phyloP scores from a whole-genome alignment of 2,888 invertebrate species.

The Megastigmus dorsalis region DNA sequence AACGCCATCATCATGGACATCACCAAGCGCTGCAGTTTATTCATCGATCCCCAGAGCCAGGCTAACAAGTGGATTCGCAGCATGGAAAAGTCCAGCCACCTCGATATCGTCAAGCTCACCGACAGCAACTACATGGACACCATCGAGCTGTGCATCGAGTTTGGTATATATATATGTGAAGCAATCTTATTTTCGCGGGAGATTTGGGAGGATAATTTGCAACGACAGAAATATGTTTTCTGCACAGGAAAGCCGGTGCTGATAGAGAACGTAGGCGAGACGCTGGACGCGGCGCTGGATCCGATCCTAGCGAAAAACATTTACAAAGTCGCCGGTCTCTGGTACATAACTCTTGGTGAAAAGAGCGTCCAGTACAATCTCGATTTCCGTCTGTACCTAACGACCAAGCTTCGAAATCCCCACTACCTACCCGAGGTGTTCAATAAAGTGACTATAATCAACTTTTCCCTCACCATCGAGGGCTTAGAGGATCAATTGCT shows the following conservation, averaged over 20 bases:
- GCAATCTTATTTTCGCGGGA: too few relatives aligned
- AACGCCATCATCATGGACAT: constrained; percentile 90
- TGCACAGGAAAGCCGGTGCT: constrained; percentile 82
- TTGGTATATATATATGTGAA: too few relatives aligned
- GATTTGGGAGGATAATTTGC: background rate
- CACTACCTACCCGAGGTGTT: constrained; percentile 90
- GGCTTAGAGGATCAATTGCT: constrained; percentile 89
- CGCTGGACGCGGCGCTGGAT: constrained; percentile 86
- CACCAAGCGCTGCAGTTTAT: constrained; percentile 85
- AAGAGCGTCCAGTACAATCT: constrained; percentile 85
- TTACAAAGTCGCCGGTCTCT: constrained; percentile 83
- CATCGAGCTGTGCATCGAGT: constrained; percentile 84
- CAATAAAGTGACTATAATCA: constrained; percentile 88
- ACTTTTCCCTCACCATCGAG: constrained; percentile 88
- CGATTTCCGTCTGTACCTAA: constrained; percentile 86
- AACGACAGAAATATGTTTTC: background rate
- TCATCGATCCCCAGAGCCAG: constrained; percentile 90
- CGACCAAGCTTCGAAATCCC: constrained; percentile 88
- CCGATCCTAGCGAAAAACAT: constrained; percentile 85
- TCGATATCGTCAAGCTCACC: constrained; percentile 84
- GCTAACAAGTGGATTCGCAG: constrained; percentile 91
- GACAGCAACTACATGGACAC: constrained; percentile 85
- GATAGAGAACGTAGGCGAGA: constrained; percentile 86
- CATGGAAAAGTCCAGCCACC: constrained; percentile 84
- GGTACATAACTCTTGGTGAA: constrained; percentile 86